Percentiles rank a stretch among this genome's conserved stretches.
These are phyloP conservation scores for Cariama cristata DNA, from an alignment of 2,113 vertebrate species.

Conservation along the genomic window DNA sequence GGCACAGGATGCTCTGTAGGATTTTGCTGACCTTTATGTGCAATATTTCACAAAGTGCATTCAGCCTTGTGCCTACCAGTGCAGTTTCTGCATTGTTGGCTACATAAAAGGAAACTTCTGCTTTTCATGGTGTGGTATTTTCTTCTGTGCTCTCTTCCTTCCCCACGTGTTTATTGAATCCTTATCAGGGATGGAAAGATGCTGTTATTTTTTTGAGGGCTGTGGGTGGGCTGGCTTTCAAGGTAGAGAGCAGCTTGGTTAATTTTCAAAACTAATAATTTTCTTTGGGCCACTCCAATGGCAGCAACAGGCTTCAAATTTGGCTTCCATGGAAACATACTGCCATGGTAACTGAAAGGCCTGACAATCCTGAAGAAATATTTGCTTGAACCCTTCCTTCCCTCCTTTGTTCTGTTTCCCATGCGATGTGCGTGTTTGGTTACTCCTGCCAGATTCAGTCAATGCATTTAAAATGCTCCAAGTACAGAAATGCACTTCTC, in stretches of 20 bases:
- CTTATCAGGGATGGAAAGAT: not conserved
- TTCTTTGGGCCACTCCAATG: slow-evolving; percentile 33
- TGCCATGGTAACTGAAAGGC: slow-evolving; percentile 70
- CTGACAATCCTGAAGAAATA: slow-evolving; percentile 32
- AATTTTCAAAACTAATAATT: slow-evolving; percentile 53
- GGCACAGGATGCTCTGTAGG: not conserved
- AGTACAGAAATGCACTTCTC: not conserved
- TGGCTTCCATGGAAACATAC: slow-evolving; percentile 75
- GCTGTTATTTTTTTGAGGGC: not conserved
- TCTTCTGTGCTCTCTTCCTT: not conserved
- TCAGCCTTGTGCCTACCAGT: not conserved
- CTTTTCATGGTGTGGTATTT: not conserved
- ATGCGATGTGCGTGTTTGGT: not conserved
- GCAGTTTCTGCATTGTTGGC: not conserved
- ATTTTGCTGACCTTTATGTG: not conserved
- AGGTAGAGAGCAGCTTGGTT: slow-evolving; percentile 32
- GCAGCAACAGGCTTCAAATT: slow-evolving; percentile 62
- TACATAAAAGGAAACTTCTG: not conserved
- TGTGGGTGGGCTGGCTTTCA: slow-evolving; percentile 26
- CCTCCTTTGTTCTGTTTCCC: not conserved
- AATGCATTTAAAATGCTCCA: not conserved
- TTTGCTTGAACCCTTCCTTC: not conserved
- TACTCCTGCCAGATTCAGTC: not conserved
- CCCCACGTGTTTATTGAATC: not conserved
- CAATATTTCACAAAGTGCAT: not conserved